Evolutionary conservation across 2,888 invertebrate genomes (phyloP).

Genomic region (Calliphora vomitoria): DNA sequence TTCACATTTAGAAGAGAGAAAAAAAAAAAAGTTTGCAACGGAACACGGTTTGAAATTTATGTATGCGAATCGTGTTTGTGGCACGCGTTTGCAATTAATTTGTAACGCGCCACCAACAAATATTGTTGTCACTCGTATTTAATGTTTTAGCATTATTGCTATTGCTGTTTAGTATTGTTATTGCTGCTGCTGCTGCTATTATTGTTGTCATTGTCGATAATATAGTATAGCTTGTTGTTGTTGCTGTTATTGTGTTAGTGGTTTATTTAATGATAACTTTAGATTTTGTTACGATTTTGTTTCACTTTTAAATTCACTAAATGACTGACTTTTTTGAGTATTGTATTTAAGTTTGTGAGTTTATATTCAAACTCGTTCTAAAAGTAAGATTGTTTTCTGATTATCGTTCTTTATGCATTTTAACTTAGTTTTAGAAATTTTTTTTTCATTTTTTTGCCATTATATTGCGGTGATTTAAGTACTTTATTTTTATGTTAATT

Average conservation of each 20-base stretch:
- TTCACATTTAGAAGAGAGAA: conserved; percentile 20
- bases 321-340: neutral
- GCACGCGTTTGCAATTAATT: conserved; percentile 74
- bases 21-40: conserved; percentile 38
- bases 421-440: no score
- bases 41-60: conserved; percentile 60
- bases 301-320: conserved; percentile 20
- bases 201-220: conserved; percentile 37
- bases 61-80: conserved; percentile 73
- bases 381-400: no score
- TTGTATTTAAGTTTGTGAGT: no score
- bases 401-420: no score
- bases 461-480: neutral
- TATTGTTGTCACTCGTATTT: conserved; percentile 70
- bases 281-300: conserved; percentile 6
- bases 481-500: conserved; percentile 9
- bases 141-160: conserved; percentile 55
- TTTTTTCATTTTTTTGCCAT: no score
- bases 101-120: conserved; percentile 73
- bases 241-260: conserved; percentile 1
- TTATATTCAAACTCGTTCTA: no score
- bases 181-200: conserved; percentile 30
- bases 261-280: conserved; percentile 29
- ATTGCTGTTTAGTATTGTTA: conserved; percentile 13
- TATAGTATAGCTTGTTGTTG: conserved; percentile 45